Conservation (phyloP, 2,888 invertebrate species). For the Elysia crispata region DNA sequence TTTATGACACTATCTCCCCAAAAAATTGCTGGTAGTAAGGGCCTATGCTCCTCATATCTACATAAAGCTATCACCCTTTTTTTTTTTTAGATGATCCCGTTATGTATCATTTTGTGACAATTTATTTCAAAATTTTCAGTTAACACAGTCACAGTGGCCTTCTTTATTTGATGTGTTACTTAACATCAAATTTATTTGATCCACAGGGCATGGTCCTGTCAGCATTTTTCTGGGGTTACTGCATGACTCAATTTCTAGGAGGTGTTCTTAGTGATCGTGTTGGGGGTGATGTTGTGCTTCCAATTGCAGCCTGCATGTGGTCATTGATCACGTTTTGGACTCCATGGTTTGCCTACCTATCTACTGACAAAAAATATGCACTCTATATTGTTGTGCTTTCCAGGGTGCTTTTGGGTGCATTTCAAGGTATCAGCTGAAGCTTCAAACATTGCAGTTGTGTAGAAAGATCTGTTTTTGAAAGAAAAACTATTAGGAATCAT, state of each 20-base stretch:
- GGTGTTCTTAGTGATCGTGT: slow-evolving; percentile 80
- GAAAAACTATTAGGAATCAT: too few species aligned
- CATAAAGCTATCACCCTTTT: too few species aligned
- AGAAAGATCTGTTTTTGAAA: too few species aligned
- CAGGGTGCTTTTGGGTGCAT: slow-evolving; percentile 83
- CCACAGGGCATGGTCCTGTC: slow-evolving; percentile 83
- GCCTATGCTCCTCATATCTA: too few species aligned
- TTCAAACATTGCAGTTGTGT: too few species aligned
- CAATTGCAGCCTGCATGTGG: slow-evolving; percentile 81
- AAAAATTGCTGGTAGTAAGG: too few species aligned
- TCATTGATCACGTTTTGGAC: slow-evolving; percentile 75
- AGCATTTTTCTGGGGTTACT: slow-evolving; percentile 87
- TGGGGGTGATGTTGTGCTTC: slow-evolving; percentile 84
- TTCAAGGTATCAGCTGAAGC: slow-evolving; percentile 78
- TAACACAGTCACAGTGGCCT: not conserved
- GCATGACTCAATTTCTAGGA: slow-evolving; percentile 81
- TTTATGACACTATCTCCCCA: too few species aligned
- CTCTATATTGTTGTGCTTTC: slow-evolving; percentile 81
- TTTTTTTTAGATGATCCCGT: too few species aligned
- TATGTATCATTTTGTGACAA: too few species aligned
- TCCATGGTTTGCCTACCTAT: slow-evolving; percentile 74
- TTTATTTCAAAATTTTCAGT: not conserved
- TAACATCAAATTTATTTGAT: not conserved
- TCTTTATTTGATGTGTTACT: not conserved
- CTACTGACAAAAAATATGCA: slow-evolving; percentile 78